These are phyloP conservation scores for Ceratina australensis DNA, from an alignment of 1,140 invertebrate genomes.

Conservation along the genomic window DNA sequence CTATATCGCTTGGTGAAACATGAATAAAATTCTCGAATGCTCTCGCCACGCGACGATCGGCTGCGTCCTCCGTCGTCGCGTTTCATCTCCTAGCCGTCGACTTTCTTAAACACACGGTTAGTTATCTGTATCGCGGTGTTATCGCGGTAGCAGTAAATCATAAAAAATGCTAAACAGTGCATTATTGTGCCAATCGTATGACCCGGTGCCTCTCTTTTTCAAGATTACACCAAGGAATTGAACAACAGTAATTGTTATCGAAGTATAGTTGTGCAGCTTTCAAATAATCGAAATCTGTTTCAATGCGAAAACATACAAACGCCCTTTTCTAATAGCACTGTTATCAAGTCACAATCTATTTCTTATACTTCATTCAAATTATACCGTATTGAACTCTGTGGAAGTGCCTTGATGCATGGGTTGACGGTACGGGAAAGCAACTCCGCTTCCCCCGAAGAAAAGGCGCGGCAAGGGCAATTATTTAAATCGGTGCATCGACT, in stretches of 20 bases:
- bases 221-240: not conserved
- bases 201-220: constrained; percentile 10
- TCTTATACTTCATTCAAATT: too few relatives aligned
- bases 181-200: constrained; percentile 2
- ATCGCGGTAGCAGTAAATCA: constrained; percentile 7
- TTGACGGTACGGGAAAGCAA: too few relatives aligned
- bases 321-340: too few relatives aligned
- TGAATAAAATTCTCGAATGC: constrained; percentile 4
- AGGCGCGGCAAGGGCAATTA: constrained; percentile 16
- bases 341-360: too few relatives aligned
- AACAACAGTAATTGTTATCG: not conserved
- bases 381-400: too few relatives aligned
- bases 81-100: not conserved
- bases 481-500: constrained; percentile 29
- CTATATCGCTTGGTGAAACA: constrained; percentile 16
- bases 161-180: not conserved
- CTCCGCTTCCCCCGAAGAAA: too few relatives aligned
- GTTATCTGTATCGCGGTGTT: not conserved
- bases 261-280: not conserved
- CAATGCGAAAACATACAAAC: too few relatives aligned
- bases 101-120: not conserved
- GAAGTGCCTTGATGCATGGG: too few relatives aligned
- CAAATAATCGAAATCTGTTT: too few relatives aligned
- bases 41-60: too few relatives aligned
- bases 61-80: too few relatives aligned